These are phyloP conservation scores for Bombus pascuorum DNA, from an alignment of 1,140 invertebrate genomes.

Conservation along the genomic window DNA sequence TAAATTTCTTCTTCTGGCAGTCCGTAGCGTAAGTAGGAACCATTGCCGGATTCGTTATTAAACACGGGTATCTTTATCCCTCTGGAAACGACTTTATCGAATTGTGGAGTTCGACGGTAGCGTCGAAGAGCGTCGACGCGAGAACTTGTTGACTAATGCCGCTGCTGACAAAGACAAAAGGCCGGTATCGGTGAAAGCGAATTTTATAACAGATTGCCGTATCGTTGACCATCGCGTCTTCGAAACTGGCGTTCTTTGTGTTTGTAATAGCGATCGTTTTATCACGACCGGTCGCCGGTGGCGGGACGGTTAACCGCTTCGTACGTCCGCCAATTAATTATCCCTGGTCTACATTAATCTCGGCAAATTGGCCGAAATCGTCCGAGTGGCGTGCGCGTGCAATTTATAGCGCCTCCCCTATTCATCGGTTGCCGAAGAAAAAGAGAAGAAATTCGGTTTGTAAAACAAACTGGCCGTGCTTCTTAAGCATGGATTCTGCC, in stretches of 20 bases:
- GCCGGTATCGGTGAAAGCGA: slow-evolving; percentile 28
- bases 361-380: slow-evolving; percentile 61
- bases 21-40: slow-evolving; percentile 5
- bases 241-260: slow-evolving; percentile 55
- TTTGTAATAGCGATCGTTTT: slow-evolving; percentile 64
- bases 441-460: slow-evolving; percentile 22
- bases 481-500: background rate
- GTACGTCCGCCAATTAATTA: slow-evolving; percentile 61
- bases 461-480: slow-evolving; percentile 35
- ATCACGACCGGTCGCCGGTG: slow-evolving; percentile 56
- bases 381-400: slow-evolving; percentile 28
- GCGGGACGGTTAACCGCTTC: slow-evolving; percentile 48
- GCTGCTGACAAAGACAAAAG: slow-evolving; percentile 55
- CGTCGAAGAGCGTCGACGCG: background rate
- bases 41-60: slow-evolving; percentile 29
- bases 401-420: slow-evolving; percentile 51
- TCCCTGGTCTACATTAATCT: slow-evolving; percentile 60
- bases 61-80: background rate
- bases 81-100: background rate
- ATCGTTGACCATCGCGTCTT: slow-evolving; percentile 53
- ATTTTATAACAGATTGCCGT: slow-evolving; percentile 62
- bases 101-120: background rate
- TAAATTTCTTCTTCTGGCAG: slow-evolving; percentile 17
- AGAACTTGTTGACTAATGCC: slow-evolving; percentile 50
- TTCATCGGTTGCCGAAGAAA: background rate